Evolutionary conservation across 2,113 vertebrate species (phyloP).

Genomic region (Tragelaphus buxtoni): DNA sequence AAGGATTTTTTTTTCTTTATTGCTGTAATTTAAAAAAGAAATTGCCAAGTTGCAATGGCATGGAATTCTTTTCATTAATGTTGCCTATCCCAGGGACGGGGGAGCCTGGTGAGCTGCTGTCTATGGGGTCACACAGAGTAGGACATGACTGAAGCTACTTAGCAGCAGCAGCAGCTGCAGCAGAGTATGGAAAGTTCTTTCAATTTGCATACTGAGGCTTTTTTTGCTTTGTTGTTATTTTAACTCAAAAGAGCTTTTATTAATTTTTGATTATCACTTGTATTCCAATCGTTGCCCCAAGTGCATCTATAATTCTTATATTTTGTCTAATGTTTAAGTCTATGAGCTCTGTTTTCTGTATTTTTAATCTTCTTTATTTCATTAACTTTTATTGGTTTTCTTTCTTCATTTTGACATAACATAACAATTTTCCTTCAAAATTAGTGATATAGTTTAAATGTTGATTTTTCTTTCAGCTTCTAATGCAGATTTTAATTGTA

Average conservation of each 20-base stretch:
- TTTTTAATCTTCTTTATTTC: neutral
- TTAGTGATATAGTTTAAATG: neutral
- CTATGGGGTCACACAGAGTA: no score
- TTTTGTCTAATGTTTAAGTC: neutral
- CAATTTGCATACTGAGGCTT: neutral
- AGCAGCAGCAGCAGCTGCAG: no score
- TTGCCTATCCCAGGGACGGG: neutral
- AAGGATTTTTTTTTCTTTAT: neutral
- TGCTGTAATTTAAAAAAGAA: neutral
- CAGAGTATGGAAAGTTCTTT: neutral
- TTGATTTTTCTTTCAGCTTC: neutral
- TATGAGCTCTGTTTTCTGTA: neutral
- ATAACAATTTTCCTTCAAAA: neutral
- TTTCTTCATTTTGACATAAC: neutral
- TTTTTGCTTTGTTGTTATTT: neutral
- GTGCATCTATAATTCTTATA: neutral
- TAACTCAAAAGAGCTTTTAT: neutral
- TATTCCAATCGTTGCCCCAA: neutral
- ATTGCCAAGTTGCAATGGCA: neutral
- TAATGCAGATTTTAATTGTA: neutral
- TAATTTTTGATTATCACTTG: constrained; percentile 15
- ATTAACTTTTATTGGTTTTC: neutral
- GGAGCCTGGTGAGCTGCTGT: no score
- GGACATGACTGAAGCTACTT: no score
- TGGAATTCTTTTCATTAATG: neutral